These are phyloP conservation scores for Burhinus bistriatus DNA, from an alignment of 2,113 vertebrate species.

Conservation along the genomic window DNA sequence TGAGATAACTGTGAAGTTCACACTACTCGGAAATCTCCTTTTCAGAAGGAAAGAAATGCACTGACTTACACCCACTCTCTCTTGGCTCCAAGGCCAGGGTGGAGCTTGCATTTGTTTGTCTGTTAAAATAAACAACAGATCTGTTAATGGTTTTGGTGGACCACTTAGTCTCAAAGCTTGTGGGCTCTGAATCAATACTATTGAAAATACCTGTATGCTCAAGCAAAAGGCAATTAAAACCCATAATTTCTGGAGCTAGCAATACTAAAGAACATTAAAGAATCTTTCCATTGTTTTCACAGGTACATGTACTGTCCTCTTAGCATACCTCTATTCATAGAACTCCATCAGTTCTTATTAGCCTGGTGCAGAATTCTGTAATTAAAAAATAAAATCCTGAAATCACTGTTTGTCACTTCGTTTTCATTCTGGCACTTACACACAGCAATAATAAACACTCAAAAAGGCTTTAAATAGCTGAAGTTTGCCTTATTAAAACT, in stretches of 20 bases:
- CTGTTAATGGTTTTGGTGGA: neutral
- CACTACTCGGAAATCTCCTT: neutral
- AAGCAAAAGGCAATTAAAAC: neutral
- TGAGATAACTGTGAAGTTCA: neutral
- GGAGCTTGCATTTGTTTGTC: slow-evolving; percentile 35
- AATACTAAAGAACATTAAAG: neutral
- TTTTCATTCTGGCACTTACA: neutral
- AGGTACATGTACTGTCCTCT: accelerated
- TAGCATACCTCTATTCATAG: accelerated
- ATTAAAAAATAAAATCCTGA: neutral
- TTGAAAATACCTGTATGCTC: neutral
- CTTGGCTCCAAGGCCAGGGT: slow-evolving; percentile 31
- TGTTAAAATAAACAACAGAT: slow-evolving; percentile 48
- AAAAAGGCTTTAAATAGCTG: neutral
- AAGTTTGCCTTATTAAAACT: neutral
- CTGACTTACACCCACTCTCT: slow-evolving; percentile 16
- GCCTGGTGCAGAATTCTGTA: neutral
- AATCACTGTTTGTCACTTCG: neutral
- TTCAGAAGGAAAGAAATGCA: neutral
- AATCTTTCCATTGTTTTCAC: neutral
- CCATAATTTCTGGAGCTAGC: neutral
- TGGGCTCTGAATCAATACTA: neutral
- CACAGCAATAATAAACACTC: accelerated
- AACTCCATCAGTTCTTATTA: neutral
- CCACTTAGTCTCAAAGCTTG: neutral